Evolutionary conservation across 2,797 vertebrate genomes (phyloP).

Genomic region (Halcyon badia): DNA sequence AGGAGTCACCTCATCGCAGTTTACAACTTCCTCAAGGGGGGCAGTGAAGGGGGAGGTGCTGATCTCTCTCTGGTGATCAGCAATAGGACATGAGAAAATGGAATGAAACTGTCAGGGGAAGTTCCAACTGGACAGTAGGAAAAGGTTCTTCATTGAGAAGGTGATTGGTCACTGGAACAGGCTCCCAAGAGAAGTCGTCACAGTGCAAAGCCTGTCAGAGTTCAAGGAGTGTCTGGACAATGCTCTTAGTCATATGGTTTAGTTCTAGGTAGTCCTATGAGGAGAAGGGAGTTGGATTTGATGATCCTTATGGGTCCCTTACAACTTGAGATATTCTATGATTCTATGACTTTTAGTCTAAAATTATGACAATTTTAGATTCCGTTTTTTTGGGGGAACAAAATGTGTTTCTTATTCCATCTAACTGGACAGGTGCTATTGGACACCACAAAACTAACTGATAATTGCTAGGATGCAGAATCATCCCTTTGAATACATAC

Average conservation of each 20-base stretch:
- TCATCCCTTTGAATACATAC: neutral
- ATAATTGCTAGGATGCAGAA: neutral
- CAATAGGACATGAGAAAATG: neutral
- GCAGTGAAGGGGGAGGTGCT: rapidly evolving
- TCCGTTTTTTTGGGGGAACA: neutral
- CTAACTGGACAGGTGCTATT: neutral
- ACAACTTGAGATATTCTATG: neutral
- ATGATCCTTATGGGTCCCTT: neutral
- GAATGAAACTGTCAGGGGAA: neutral
- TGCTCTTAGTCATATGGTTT: neutral
- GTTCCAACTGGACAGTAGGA: neutral
- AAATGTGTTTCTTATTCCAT: neutral
- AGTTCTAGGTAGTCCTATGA: neutral
- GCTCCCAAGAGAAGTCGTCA: neutral
- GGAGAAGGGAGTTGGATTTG: neutral
- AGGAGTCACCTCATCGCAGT: neutral
- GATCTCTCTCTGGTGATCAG: neutral
- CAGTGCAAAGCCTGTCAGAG: neutral
- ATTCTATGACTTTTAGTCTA: neutral
- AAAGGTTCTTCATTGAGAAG: neutral
- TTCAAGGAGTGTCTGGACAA: neutral
- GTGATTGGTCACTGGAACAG: neutral
- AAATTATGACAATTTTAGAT: neutral
- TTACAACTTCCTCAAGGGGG: neutral
- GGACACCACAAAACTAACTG: neutral